Evolutionary conservation across 2,113 vertebrate species (phyloP).

Genomic region (Equus przewalskii): DNA sequence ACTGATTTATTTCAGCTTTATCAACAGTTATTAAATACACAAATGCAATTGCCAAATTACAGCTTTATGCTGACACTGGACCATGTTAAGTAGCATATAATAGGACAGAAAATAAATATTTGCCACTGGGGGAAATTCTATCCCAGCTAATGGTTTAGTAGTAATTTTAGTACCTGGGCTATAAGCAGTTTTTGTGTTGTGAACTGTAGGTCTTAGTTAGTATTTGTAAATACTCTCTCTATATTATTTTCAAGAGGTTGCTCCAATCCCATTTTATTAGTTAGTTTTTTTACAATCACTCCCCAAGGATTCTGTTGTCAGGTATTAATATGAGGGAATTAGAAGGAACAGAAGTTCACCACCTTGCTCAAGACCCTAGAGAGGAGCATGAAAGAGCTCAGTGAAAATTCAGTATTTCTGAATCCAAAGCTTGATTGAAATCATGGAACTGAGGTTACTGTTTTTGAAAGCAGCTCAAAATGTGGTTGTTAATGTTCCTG

Average conservation of each 20-base stretch:
- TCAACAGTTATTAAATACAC: not conserved
- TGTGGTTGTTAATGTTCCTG: not conserved
- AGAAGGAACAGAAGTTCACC: not conserved
- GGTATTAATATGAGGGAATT: not conserved
- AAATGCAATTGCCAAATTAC: not conserved
- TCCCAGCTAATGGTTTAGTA: not conserved
- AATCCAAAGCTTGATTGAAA: not conserved
- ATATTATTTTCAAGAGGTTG: not conserved
- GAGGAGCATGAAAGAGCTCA: not conserved
- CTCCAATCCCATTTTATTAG: not conserved
- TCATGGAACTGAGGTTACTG: not conserved
- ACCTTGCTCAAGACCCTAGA: not conserved
- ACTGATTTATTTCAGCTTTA: constrained; percentile 15
- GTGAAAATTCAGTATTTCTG: not conserved
- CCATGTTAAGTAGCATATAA: not conserved
- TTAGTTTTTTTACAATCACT: not conserved
- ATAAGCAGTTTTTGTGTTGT: not conserved
- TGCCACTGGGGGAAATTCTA: not conserved
- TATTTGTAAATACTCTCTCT: not conserved
- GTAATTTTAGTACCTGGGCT: not conserved
- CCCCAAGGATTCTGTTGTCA: not conserved
- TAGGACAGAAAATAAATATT: not conserved
- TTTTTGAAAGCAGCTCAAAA: not conserved
- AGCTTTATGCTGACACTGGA: constrained; percentile 16
- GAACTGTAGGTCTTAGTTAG: not conserved